phyloP scores from a whole-genome alignment of 2,797 vertebrate species.

The Schizopygopsis pylzovi region DNA sequence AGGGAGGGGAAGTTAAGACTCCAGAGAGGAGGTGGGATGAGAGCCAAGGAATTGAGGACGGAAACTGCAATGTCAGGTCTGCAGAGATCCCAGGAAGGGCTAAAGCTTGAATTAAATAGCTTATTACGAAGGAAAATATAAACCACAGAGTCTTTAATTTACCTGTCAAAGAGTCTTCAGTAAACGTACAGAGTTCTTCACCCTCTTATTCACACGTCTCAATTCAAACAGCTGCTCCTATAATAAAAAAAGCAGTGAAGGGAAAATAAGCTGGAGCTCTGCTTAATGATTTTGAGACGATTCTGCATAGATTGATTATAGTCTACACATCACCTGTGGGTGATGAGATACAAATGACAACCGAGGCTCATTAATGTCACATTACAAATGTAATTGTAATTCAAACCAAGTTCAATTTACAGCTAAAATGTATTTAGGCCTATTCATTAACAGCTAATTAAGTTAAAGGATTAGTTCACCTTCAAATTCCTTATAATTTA shows the following conservation, averaged over 20 bases:
- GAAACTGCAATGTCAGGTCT: conserved; percentile 40
- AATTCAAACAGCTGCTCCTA: conserved; percentile 42
- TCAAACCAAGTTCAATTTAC: background rate
- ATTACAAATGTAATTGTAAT: background rate
- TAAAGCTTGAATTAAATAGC: conserved; percentile 27
- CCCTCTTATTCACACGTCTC: conserved; percentile 27
- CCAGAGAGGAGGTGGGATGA: conserved; percentile 19
- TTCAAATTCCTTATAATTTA: too few relatives aligned
- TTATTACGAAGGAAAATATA: conserved; percentile 33
- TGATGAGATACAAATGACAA: conserved; percentile 26
- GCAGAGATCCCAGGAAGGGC: conserved; percentile 13
- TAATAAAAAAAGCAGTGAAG: conserved; percentile 37
- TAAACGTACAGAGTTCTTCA: conserved; percentile 28
- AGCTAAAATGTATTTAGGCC: background rate
- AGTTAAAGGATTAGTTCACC: background rate
- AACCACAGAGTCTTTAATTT: conserved; percentile 33
- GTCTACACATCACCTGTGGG: background rate
- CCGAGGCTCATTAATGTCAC: background rate
- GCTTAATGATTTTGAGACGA: conserved; percentile 38
- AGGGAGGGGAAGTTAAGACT: conserved; percentile 17
- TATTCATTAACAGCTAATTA: background rate
- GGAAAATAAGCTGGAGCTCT: conserved; percentile 42
- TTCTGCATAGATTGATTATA: conserved; percentile 24
- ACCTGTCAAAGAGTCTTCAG: conserved; percentile 46
- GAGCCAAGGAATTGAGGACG: background rate